These are phyloP conservation scores for Drosophila lacicola DNA, from an alignment of 2,888 invertebrate species.

Conservation along the genomic window DNA sequence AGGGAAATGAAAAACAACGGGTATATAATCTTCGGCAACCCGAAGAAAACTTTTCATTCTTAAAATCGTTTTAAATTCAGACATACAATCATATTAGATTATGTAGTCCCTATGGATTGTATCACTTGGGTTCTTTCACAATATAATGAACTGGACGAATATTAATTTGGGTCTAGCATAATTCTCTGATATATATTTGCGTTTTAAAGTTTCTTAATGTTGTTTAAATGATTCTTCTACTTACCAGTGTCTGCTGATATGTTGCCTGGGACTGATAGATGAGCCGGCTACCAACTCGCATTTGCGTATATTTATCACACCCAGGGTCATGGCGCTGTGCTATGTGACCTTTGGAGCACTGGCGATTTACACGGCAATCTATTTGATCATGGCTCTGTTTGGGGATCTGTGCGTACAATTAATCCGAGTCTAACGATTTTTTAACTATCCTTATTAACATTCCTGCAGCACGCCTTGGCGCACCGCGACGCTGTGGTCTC, in stretches of 20 bases:
- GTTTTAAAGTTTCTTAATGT: not conserved
- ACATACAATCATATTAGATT: too few relatives aligned
- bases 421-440: not conserved
- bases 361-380: conserved; percentile 83
- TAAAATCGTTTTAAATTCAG: too few relatives aligned
- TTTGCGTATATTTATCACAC: conserved; percentile 82
- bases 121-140: too few relatives aligned
- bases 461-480: conserved; percentile 83
- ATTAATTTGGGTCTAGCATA: too few relatives aligned
- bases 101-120: too few relatives aligned
- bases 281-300: conserved; percentile 84
- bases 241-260: conserved; percentile 81
- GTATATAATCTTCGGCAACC: too few relatives aligned
- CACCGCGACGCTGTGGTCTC: conserved; percentile 82
- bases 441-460: not conserved
- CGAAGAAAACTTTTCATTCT: too few relatives aligned
- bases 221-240: not conserved
- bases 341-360: conserved; percentile 85
- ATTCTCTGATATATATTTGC: too few relatives aligned
- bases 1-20: too few relatives aligned
- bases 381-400: conserved; percentile 83
- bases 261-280: conserved; percentile 84
- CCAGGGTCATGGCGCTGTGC: conserved; percentile 83
- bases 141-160: too few relatives aligned
- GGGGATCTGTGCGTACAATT: conserved; percentile 81